Evolutionary conservation across 2,888 invertebrate genomes (phyloP).

Genomic region (Arge pagana): DNA sequence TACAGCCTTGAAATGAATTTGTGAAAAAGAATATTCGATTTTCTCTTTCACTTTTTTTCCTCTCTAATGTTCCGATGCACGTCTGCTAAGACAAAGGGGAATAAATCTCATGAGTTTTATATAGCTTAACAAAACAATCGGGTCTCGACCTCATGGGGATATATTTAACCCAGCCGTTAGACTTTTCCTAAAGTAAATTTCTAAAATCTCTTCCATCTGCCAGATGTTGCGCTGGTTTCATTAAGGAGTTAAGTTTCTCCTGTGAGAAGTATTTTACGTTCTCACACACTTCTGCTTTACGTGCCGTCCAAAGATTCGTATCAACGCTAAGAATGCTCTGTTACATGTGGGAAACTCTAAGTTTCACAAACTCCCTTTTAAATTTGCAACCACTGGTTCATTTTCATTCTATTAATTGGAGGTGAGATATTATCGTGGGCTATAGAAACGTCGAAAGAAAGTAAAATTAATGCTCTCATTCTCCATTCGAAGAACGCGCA

Average conservation of each 20-base stretch:
- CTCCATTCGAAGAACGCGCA: not conserved
- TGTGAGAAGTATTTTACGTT: conserved; percentile 38
- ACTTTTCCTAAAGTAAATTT: conserved; percentile 19
- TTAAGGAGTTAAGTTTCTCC: conserved; percentile 44
- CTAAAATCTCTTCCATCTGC: conserved; percentile 31
- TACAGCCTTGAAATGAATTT: too few species aligned
- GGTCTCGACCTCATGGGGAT: too few species aligned
- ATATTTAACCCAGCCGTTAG: too few species aligned
- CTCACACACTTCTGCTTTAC: conserved; percentile 28
- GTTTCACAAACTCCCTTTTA: conserved; percentile 4
- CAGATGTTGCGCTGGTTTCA: conserved; percentile 38
- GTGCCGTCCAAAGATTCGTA: conserved; percentile 27
- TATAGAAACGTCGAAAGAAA: conserved; percentile 3
- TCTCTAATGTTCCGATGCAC: too few species aligned
- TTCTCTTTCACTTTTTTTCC: too few species aligned
- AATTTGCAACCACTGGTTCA: not conserved
- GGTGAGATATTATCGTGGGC: not conserved
- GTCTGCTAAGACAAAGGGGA: too few species aligned
- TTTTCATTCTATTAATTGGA: conserved; percentile 4
- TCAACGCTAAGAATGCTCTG: conserved; percentile 31
- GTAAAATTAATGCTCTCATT: conserved; percentile 1
- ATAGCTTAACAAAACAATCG: too few species aligned
- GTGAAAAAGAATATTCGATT: too few species aligned
- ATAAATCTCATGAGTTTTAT: too few species aligned
- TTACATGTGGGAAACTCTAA: conserved; percentile 25